These are phyloP conservation scores for Morpho achilles DNA, from an alignment of 2,888 invertebrate species.

Conservation along the genomic window DNA sequence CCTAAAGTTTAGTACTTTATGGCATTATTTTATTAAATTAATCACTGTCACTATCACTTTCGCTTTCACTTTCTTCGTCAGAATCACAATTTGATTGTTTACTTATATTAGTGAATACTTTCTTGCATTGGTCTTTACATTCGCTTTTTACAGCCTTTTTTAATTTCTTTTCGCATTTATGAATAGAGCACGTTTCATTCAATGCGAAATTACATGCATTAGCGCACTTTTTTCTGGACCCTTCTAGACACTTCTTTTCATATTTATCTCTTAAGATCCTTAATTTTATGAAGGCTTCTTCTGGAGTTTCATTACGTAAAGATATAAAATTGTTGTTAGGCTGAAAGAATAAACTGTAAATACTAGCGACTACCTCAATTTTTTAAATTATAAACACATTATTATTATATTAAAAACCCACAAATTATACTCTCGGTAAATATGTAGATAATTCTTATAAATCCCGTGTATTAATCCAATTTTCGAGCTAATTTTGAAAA, in stretches of 20 bases:
- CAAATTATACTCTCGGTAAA: too few relatives aligned
- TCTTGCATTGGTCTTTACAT: constrained; percentile 41
- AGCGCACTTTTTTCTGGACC: constrained; percentile 39
- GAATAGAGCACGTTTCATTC: constrained; percentile 30
- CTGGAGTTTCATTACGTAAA: constrained; percentile 10
- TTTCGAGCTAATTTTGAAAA: too few relatives aligned
- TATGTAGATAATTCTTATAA: too few relatives aligned
- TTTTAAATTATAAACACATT: too few relatives aligned
- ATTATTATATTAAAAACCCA: too few relatives aligned
- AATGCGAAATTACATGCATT: constrained; percentile 37
- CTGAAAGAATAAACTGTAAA: neutral
- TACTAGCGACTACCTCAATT: too few relatives aligned
- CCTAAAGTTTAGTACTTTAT: too few relatives aligned
- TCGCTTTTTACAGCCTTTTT: constrained; percentile 33
- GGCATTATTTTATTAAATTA: neutral
- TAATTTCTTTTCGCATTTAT: constrained; percentile 30
- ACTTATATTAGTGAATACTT: neutral
- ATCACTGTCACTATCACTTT: constrained; percentile 14
- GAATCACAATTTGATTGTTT: constrained; percentile 8
- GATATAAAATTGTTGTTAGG: neutral
- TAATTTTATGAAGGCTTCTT: neutral
- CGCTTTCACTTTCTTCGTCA: constrained; percentile 17
- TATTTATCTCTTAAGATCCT: constrained; percentile 41
- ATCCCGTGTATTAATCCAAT: too few relatives aligned
- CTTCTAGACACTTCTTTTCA: constrained; percentile 43